Conservation (phyloP, 2,888 invertebrate genomes). For the Oscheius myriophilus region DNA sequence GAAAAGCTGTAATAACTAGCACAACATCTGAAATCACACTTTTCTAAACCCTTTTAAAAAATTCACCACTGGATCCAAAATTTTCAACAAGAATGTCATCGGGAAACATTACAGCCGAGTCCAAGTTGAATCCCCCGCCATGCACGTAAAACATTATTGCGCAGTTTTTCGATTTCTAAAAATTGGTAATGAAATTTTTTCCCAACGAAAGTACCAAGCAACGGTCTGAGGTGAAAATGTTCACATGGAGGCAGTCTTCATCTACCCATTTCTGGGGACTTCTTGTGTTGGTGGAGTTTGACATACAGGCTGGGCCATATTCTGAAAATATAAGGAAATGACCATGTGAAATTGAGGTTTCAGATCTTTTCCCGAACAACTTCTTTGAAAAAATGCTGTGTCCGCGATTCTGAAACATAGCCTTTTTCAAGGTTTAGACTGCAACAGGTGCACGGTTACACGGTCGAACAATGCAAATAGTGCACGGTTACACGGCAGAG, state of each 20-base stretch:
- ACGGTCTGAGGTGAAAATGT: constrained; percentile 55
- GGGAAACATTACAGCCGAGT: constrained; percentile 64
- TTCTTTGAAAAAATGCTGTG: too few species aligned
- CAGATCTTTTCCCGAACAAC: too few species aligned
- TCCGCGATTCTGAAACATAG: too few species aligned
- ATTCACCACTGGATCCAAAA: constrained; percentile 35
- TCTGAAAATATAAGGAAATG: constrained; percentile 10
- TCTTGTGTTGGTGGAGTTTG: constrained; percentile 51
- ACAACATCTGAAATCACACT: constrained; percentile 49
- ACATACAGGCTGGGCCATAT: constrained; percentile 60
- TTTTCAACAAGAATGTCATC: constrained; percentile 48
- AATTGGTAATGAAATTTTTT: background rate
- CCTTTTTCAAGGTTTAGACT: too few species aligned
- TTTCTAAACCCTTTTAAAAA: too few species aligned
- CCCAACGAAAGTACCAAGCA: constrained; percentile 40
- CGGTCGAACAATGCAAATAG: too few species aligned
- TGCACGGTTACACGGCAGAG: too few species aligned
- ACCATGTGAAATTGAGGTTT: too few species aligned
- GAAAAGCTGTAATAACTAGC: constrained; percentile 53
- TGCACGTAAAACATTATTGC: constrained; percentile 61
- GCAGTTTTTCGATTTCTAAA: constrained; percentile 14
- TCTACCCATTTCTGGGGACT: constrained; percentile 58
- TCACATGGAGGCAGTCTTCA: constrained; percentile 62
- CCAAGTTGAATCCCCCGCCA: constrained; percentile 61
- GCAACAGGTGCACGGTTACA: too few species aligned